phyloP scores from a whole-genome alignment of 2,113 vertebrate species.

The Balaeniceps rex region DNA sequence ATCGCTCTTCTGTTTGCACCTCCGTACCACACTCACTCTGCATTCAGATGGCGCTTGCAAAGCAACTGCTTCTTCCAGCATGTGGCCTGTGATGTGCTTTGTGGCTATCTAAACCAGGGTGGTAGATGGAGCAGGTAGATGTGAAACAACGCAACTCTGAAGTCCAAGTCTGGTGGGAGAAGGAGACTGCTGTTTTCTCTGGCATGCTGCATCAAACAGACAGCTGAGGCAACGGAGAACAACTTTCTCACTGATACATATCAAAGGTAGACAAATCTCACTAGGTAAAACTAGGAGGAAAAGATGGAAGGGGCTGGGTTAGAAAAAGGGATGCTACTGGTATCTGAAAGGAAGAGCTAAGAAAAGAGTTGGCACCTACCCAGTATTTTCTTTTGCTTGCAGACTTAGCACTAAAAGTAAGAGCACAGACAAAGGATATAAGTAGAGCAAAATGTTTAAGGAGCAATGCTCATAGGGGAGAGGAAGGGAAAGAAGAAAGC shows the following conservation, averaged over 20 bases:
- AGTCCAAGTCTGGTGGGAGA: neutral
- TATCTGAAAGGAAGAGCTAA: neutral
- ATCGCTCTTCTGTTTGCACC: neutral
- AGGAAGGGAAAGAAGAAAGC: neutral
- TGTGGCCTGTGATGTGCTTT: neutral
- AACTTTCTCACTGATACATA: neutral
- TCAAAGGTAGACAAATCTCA: neutral
- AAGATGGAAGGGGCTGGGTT: neutral
- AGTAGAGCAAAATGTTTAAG: neutral
- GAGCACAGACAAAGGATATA: neutral
- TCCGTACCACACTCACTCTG: neutral
- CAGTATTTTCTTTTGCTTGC: neutral
- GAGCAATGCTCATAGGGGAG: neutral
- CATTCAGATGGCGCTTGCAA: neutral
- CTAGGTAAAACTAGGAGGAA: neutral
- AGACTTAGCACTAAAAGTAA: neutral
- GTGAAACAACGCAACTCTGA: neutral
- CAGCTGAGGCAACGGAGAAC: neutral
- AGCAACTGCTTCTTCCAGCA: neutral
- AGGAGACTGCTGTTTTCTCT: neutral
- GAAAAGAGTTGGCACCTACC: neutral
- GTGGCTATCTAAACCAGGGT: neutral
- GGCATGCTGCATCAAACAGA: neutral
- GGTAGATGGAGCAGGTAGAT: neutral
- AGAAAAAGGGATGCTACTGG: neutral